Conservation (phyloP, 1,140 invertebrate species). For the Megathymus violae region DNA sequence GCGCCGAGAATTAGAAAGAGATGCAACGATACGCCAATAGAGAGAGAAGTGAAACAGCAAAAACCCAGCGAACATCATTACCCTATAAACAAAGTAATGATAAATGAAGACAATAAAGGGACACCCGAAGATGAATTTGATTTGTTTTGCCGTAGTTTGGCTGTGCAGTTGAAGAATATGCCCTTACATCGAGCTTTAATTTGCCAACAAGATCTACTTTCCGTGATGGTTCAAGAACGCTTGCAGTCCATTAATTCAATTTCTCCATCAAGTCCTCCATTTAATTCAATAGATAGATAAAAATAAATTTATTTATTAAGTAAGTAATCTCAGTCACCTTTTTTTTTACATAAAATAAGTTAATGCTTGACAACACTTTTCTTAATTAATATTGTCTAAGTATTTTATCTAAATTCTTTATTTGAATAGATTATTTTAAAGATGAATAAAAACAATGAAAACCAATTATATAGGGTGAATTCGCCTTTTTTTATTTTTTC, state of each 20-base stretch:
- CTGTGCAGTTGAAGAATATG: constrained; percentile 26
- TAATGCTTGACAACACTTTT: too few species aligned
- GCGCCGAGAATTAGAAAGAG: neutral
- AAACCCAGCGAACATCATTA: neutral
- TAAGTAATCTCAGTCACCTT: too few species aligned
- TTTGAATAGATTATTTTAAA: too few species aligned
- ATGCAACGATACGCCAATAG: constrained; percentile 4
- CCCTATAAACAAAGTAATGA: neutral
- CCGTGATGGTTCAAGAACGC: constrained; percentile 21
- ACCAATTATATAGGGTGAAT: too few species aligned
- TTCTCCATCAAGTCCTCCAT: neutral
- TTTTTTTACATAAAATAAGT: too few species aligned
- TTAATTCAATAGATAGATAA: neutral
- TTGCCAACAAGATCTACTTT: constrained; percentile 12
- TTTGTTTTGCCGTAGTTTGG: constrained; percentile 21
- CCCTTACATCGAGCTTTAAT: constrained; percentile 16
- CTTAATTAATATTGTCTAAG: too few species aligned
- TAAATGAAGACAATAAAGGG: constrained; percentile 1
- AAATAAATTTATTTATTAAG: too few species aligned
- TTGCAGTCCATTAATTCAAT: neutral
- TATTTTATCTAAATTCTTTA: too few species aligned
- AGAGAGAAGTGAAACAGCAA: neutral
- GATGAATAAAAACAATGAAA: too few species aligned
- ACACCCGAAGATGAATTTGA: constrained; percentile 14
- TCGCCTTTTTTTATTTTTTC: too few species aligned